Evolutionary conservation across 2,888 invertebrate genomes (phyloP), one percentile per base, ranked within the genome.

Genomic region (Leptinotarsa tumamoca): DNA sequence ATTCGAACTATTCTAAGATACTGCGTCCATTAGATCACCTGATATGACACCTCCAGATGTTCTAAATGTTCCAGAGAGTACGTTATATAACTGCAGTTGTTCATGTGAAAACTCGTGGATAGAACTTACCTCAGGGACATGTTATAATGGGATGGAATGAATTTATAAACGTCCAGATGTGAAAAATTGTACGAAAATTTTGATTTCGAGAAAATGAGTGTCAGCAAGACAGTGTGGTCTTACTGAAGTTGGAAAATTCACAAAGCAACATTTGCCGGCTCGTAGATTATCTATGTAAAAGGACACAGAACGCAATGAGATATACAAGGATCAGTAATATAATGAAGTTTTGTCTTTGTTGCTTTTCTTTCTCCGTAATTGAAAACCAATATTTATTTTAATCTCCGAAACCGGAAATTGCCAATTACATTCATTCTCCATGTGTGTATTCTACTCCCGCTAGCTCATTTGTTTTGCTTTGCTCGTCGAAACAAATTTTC

Each of bases 401-500:
- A 73, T 76, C 73, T 66, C 50, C 52, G 66, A 68, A 71, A 67
- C 77, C 71, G 69, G 51, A 77, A 77, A 77, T 77, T 73, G 77
- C 68, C 74, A 77, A 77, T 77, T 77, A 77, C 71, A 69, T 74
- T 77, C 66, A 77, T 72, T 74, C 67, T 69, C 23, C 27, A 56
- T 56, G 54, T 75, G 68, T 71, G 68, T 79, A 75, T 72, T 75
- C 71, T 75, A 68, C 73, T 50, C 63, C 66, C 66, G 73, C 67
- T 63, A 84, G 83, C 82, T 82, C 84, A 86, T 86, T 86, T 85
- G 85, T 87, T 86, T 84, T 85, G 84, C 84, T 84, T 85, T 86
- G 85, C 86, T 87, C 86, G 87, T 85, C 86, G 84, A 85, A 87
- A 87, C 86, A 86, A 87, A 87, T 87, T 87, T 84, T 86, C 85